phyloP scores from a whole-genome alignment of 2,113 vertebrate genomes.

The Gadus chalcogrammus region DNA sequence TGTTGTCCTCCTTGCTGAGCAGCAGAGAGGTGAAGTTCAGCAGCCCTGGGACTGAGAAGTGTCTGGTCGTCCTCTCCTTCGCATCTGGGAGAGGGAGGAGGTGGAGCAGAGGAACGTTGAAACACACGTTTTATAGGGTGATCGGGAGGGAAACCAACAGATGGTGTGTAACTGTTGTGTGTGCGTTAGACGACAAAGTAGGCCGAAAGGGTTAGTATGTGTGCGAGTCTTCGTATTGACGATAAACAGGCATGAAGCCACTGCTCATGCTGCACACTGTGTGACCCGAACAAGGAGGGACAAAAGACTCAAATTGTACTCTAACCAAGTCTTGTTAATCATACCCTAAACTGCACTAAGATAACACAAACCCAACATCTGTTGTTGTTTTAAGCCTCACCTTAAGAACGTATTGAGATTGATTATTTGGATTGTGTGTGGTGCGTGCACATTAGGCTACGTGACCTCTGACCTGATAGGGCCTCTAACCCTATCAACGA shows the following conservation, averaged over 20 bases:
- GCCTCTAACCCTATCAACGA: conserved; percentile 39
- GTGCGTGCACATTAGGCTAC: not conserved
- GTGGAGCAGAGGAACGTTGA: conserved; percentile 3
- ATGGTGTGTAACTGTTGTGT: not conserved
- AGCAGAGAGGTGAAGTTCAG: conserved; percentile 85
- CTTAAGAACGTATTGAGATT: not conserved
- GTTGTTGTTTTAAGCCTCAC: too few species aligned
- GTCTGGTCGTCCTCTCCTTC: conserved; percentile 70
- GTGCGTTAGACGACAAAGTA: not conserved
- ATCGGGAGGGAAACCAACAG: too few species aligned
- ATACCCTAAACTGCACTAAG: too few species aligned
- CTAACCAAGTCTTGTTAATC: too few species aligned
- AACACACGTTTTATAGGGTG: not conserved
- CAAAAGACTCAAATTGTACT: too few species aligned
- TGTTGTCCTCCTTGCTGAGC: conserved; percentile 79
- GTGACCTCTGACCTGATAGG: conserved; percentile 27
- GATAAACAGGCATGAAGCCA: conserved; percentile 6
- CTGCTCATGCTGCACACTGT: conserved; percentile 27
- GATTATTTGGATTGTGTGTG: conserved; percentile 30
- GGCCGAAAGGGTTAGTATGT: not conserved
- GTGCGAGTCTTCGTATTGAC: conserved; percentile 10
- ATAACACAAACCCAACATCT: too few species aligned
- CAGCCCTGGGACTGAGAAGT: conserved; percentile 73
- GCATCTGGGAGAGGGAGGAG: conserved; percentile 57
- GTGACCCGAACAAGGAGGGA: conserved; percentile 34